These are phyloP conservation scores for Saccostrea echinata DNA, from an alignment of 1,140 invertebrate genomes.

Conservation along the genomic window DNA sequence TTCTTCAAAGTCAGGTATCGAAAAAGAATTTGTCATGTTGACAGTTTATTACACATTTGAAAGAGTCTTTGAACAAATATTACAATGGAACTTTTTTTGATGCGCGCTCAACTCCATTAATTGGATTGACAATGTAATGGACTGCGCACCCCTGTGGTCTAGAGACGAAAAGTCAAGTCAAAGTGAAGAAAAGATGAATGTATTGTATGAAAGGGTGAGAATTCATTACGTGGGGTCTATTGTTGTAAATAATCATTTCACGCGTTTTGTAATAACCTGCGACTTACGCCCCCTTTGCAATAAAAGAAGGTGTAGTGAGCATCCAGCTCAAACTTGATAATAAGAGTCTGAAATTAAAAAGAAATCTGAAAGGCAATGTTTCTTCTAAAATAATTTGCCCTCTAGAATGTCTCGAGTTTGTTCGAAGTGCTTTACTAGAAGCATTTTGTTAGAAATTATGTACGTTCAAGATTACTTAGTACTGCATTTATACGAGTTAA, in stretches of 20 bases:
- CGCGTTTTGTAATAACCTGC: background rate
- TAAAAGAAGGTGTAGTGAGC: background rate
- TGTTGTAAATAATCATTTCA: background rate
- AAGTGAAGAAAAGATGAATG: slow-evolving; percentile 1
- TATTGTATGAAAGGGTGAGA: background rate
- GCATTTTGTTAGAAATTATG: no score
- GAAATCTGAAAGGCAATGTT: no score
- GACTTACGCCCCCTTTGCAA: background rate
- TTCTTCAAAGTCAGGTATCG: slow-evolving; percentile 9
- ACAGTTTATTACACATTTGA: slow-evolving; percentile 19
- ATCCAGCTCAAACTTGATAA: no score
- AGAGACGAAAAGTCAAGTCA: background rate
- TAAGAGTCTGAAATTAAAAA: no score
- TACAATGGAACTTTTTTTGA: slow-evolving; percentile 22
- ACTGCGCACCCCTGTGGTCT: background rate
- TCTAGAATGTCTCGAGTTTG: no score
- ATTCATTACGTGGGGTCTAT: slow-evolving; percentile 5
- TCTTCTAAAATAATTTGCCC: no score
- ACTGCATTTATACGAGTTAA: no score
- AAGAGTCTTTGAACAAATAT: slow-evolving; percentile 21
- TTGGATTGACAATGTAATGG: background rate
- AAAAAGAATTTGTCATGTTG: slow-evolving; percentile 22
- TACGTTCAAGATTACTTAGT: no score
- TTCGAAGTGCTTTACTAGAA: no score
- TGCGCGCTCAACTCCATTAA: background rate